Evolutionary conservation across 1,140 invertebrate genomes (phyloP), one percentile per base, ranked within the genome.

Genomic region (Laupala kohalensis): DNA sequence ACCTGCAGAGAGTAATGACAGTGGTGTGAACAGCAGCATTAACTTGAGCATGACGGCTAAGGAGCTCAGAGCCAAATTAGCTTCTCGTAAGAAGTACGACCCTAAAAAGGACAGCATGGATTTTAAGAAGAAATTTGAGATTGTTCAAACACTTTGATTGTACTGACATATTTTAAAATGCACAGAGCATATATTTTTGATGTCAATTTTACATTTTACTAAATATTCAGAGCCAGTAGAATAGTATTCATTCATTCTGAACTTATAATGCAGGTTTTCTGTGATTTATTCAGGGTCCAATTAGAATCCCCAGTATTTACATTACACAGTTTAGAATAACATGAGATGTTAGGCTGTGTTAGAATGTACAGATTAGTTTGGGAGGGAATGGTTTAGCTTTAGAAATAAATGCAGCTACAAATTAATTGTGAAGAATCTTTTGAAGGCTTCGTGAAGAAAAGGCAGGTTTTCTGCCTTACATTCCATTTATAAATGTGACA

Each of bases 71-170:
- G 92, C 91, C n/a, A 88, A 91, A 74, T 81, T 95, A 69, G 90
- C 92, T 12, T 87, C 88, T 29, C 90, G 88, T 77, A 94, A 94
- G 79, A 94, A 93, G 80, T 88, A 90, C 78, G 92, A 95, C 78
- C 92, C 92, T 4, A 95, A 94, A 80, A 94, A 92, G 79, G 90
- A 93, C 75, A 87, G 88, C 25, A 89, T 96, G 80, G 92, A 94
- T 81, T 89, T 95, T 77, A 91, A 91, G 79, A 91, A 93, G 83
- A 96, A 95, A 83, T 94, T 93, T 78, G 92, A 95, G 78, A 95
- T 95, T 78, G 91, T 96, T 74, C 92, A 96, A 80, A 93, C 37
- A 13, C 4, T 53, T 9, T 53, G 94, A 82, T 85, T 93, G 75
- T 93, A 85, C 26, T 27, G 29, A 29, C 26, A 23, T 24, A 13